Base-by-base conservation (phyloP, 2,888 invertebrate genomes). In the Cantharis flavilabris region DNA sequence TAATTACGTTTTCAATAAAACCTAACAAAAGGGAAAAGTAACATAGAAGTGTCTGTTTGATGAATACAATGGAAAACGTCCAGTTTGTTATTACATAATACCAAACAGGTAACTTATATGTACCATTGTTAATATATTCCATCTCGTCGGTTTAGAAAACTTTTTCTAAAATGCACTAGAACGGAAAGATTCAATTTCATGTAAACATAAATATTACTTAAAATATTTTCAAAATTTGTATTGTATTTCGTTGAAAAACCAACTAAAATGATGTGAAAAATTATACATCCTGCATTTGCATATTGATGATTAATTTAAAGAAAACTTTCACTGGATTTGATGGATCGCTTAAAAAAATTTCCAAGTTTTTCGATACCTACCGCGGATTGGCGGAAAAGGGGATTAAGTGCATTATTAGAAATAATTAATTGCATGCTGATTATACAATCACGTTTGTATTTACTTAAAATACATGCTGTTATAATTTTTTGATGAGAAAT, bases 111-210 rank as follows among this genome's bases (percentile, higher is more conserved):
- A 23, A 62, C 62, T 71, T 62, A 62, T 71, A 62, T 62, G 62
- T 16, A 23, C 62, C 26, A 23, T 13, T 62, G 62, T 69, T 69
- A 73, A 73, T 73, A 62, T 49, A 69, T 73, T 73, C 69, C 28
- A 73, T 62, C 69, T 69, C 62, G 30, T 26, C 30, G 26, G 69
- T 65, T 23, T 73, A 69, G 62, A 69, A 62, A 69, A 69, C 69
- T 73, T 73, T 49, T 49, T 62, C 49, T 69, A n/a, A 67, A 67
- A 49, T 20, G 69, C 69, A 62, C 14, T 26, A 62, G n/a, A 67
- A 62, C 26, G 62, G 62, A 49, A 72, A 69, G 62, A 18, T 67
- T 63, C 18, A 16, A 69, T 49, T 49, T 49, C 49, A 49, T 49
- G n/a, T 49, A 49, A n/a, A 2, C 49, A 49, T 49, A 49, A 49